Percentiles rank a stretch among this genome's conserved stretches.
Conservation (phyloP, 2,113 vertebrate species). For the Xyliphius kryptos region DNA sequence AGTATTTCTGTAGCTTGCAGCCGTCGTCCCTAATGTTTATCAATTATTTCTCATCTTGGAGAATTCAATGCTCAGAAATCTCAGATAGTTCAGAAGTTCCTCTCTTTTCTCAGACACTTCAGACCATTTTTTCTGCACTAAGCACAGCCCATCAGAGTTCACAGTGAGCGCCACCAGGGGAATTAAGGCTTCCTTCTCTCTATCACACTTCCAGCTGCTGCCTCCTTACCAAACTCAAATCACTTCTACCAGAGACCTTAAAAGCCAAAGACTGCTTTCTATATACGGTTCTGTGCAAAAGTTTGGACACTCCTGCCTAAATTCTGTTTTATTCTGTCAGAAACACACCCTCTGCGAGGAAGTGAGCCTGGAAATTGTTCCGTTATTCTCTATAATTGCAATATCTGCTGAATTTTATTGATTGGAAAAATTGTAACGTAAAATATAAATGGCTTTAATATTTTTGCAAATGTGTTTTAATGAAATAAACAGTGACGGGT, state of each 20-base stretch:
- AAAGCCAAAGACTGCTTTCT: not conserved
- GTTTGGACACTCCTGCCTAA: no score
- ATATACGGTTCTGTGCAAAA: no score
- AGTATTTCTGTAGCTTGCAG: constrained; percentile 28
- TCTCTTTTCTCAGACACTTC: constrained; percentile 18
- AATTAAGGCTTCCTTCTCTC: constrained; percentile 12
- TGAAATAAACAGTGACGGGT: no score
- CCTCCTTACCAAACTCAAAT: constrained; percentile 2
- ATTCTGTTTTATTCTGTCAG: not conserved
- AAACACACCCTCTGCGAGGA: no score
- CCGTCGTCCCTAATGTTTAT: constrained; percentile 41
- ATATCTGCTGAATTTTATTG: no score
- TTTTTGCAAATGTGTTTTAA: no score
- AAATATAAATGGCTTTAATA: no score
- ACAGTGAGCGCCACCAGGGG: constrained; percentile 25
- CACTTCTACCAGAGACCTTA: not conserved
- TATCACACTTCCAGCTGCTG: constrained; percentile 31
- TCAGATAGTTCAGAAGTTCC: constrained; percentile 36
- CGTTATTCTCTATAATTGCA: no score
- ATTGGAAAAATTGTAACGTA: no score
- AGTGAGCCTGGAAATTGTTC: no score
- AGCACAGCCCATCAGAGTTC: constrained; percentile 25
- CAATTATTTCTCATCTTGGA: constrained; percentile 48
- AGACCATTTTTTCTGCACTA: constrained; percentile 25
- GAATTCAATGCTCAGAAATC: constrained; percentile 33